phyloP scores from a whole-genome alignment of 30 jellyfish, hydroid and myxozoan genomes.

The Turritopsis dohrnii region DNA sequence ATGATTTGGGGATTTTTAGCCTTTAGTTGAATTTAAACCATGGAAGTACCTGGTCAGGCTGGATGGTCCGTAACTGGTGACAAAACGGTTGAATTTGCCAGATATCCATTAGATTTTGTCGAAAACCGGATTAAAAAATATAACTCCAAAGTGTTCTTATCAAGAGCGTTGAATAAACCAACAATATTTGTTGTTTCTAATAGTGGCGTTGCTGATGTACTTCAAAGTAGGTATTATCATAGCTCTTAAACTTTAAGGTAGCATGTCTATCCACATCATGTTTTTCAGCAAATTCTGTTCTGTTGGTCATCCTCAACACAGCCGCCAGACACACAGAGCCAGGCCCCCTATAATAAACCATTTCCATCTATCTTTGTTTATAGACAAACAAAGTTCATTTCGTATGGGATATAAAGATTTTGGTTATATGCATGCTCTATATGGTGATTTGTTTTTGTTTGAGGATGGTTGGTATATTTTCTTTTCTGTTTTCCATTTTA shows the following conservation, averaged over 20 bases:
- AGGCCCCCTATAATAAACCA: neutral
- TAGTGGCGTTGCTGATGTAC: constrained; percentile 61
- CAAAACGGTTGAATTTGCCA: constrained; percentile 79
- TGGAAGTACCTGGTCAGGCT: constrained; percentile 77
- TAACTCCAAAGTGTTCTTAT: constrained; percentile 52
- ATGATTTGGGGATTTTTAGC: too few relatives aligned
- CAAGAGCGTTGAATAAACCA: constrained; percentile 83
- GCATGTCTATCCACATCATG: too few relatives aligned
- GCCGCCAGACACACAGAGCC: too few relatives aligned
- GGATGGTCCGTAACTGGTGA: constrained; percentile 96
- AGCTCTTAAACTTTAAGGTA: too few relatives aligned
- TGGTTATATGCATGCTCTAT: constrained; percentile 70
- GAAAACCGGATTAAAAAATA: constrained; percentile 49
- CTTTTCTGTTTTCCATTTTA: neutral
- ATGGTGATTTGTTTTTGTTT: constrained; percentile 72
- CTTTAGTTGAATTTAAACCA: too few relatives aligned
- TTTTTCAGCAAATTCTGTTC: too few relatives aligned
- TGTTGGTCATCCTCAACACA: too few relatives aligned
- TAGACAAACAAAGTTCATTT: constrained; percentile 62
- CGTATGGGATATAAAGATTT: constrained; percentile 79
- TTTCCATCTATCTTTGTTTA: neutral
- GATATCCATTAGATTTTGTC: constrained; percentile 64
- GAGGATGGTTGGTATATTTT: constrained; percentile 56
- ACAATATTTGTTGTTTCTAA: constrained; percentile 77
- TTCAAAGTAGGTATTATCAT: constrained; percentile 43